Percentiles rank a stretch among this genome's conserved stretches.
Conservation (phyloP, 2,797 vertebrate species). For the Alfaro cultratus region DNA sequence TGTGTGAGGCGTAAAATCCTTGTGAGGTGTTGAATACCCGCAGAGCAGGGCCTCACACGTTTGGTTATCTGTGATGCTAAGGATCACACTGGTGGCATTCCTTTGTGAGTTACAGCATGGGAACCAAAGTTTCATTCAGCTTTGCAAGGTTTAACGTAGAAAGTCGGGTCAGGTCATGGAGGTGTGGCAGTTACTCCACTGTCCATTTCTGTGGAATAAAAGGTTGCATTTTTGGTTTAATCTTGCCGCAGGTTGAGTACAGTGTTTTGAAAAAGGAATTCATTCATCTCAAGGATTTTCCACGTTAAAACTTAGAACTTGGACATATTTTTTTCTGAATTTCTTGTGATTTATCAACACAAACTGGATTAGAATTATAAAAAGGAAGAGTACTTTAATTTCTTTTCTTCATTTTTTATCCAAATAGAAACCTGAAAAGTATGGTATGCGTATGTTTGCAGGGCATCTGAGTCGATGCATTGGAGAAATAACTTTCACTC, state of each 20-base stretch:
- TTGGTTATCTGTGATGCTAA: slow-evolving; percentile 1
- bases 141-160: background rate
- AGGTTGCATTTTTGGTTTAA: background rate
- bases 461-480: too few relatives aligned
- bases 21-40: background rate
- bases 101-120: background rate
- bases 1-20: slow-evolving; percentile 15
- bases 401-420: background rate
- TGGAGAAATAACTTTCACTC: too few relatives aligned
- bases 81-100: background rate
- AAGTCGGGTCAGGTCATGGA: background rate
- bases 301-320: background rate
- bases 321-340: background rate
- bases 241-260: background rate
- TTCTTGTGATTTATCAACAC: background rate
- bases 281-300: background rate
- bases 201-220: background rate
- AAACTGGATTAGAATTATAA: background rate
- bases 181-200: background rate
- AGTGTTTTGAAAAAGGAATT: background rate
- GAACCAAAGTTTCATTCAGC: slow-evolving; percentile 7
- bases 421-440: background rate
- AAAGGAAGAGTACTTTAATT: background rate
- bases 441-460: background rate
- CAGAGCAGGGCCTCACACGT: background rate